Evolutionary conservation across 2,888 invertebrate genomes (phyloP), one percentile per base, ranked within the genome.

Genomic region (Cylloceria caligata): DNA sequence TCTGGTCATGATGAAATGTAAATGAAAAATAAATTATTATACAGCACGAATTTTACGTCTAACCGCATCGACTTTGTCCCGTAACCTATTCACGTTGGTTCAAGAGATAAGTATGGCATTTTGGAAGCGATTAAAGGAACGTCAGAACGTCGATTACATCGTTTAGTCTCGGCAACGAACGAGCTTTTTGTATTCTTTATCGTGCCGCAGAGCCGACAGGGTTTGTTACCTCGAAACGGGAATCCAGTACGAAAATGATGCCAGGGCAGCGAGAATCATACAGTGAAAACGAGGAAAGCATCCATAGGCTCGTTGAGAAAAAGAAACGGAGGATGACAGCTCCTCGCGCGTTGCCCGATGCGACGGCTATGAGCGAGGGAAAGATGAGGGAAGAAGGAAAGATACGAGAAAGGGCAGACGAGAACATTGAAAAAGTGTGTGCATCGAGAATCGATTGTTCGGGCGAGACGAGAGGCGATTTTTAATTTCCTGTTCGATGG

Each of bases 401-500:
- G 62, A 65, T 69, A 55, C 42, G 34, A 57, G 42, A n/a, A 34
- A n/a, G 9, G 27, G 13, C 60, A 64, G 42, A 57, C 30, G 11
- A 75, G 52, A 68, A 36, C 52, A 80, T 65, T 79, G 75, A 67
- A 82, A 82, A 79, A 82, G 79, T 60, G 79, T 79, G 82, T 82
- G 79, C 75, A 82, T 82, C 82, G 82, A 82, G 79, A 79, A 82
- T 82, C 82, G 82, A 82, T 82, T 82, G 82, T 82, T 75, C 71
- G 79, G 79, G 82, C 82, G 82, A 82, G 82, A 82, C 82, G 79
- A 39, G 79, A 47, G 75, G 49, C 75, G 79, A 82, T 82, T 86
- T 88, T 86, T 87, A 89, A 89, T 89, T 89, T 88, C 88, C 88
- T 86, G 86, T 88, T 86, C 87, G 88, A 89, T 86, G 84, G 83